Base-by-base conservation (phyloP, 2,888 invertebrate genomes). In the Dyspetes luteomarginatus region DNA sequence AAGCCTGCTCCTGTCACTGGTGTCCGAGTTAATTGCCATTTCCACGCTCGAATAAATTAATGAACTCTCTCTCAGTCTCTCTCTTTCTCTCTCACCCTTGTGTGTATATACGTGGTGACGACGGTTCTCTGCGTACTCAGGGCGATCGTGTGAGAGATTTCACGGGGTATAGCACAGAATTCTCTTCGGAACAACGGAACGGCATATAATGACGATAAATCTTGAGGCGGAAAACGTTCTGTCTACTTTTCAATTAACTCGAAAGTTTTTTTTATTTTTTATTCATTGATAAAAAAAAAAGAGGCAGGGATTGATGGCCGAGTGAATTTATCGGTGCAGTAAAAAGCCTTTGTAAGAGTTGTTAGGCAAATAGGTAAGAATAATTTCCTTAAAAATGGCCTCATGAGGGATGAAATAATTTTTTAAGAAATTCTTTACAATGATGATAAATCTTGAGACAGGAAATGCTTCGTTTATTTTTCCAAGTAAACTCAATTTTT, bases 1-100 rank as follows among this genome's bases (percentile, higher is more conserved):
- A 86, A 86, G 87, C 85, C 91, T 91, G 92, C 85, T 89, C 86
- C 88, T 91, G 92, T 91, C 92, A 91, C 89, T 88, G 86, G 87
- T 90, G 89, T 90, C 89, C 91, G 82, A 88, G 88, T 88, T 92
- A 91, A 92, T 92, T 91, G 90, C 89, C 87, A 87, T 90, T 91
- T 90, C 89, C 89, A 90, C 89, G 91, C 91, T 89, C 88, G 91
- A 90, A 91, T 91, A 90, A 91, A 90, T 92, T 91, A 91, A 91
- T 90, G 91, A 91, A 91, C 88, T 90, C 84, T 84, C 77, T 85
- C 45, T 41, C 72, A 15, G 12, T 48, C 4, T 58, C 72, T 62
- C 62, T 52, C 55, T 62, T 17, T 19, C 9, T 62, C 7, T 1
- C 48, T 24, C 50, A 26, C 60, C 22, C n/a, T 43, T n/a, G 9